Base-by-base conservation (phyloP, 2,113 vertebrate genomes). In the Dolichotis patagonum region DNA sequence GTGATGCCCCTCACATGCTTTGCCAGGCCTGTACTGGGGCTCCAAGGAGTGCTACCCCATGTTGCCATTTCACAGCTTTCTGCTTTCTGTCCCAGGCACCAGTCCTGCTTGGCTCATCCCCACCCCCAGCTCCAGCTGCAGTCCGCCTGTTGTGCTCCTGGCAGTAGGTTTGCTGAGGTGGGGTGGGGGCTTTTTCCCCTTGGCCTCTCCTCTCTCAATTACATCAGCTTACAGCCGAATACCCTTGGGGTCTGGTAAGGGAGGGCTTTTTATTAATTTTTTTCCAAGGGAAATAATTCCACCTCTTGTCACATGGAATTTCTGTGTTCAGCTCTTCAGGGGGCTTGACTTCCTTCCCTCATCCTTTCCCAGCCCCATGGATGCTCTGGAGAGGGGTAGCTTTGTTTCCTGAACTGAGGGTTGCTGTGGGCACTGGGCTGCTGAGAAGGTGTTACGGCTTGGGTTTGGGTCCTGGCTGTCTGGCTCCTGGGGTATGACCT, bases 221-320 rank as follows among this genome's bases (percentile, higher is more conserved):
- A 96, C 91, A 28, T 97, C 97, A 97, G 83, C 93, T 90, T 95
- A 86, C 32, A 95, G 88, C 73, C 83, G 26, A 75, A 85, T 85
- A 91, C 92, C 78, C 94, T 86, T 96, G 97, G 90, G 97, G 73
- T 73, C 85, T 94, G 87, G 30, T 17, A 38, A 83, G 83, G 83
- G 93, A 97, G 94, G 65, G 91, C 49, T 90, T 96, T 96, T 93
- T 96, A 93, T 97, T 95, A 92, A 56, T 91, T 94, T 97, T 93
- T 96, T 97, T 95, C 81, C 78, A 91, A 92, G 83, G 90, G 93
- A 97, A 92, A 81, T 97, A 92, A 97, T 97, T 98, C 91, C 35
- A 85, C 46, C 83, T 82, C 83, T 81, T 96, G 97, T 97, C 95
- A 95, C 85, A 87, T 0, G 35, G 35, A 89, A 75, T 96, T 91